Conservation (phyloP, 2,888 invertebrate genomes). For the Bombylius major region DNA sequence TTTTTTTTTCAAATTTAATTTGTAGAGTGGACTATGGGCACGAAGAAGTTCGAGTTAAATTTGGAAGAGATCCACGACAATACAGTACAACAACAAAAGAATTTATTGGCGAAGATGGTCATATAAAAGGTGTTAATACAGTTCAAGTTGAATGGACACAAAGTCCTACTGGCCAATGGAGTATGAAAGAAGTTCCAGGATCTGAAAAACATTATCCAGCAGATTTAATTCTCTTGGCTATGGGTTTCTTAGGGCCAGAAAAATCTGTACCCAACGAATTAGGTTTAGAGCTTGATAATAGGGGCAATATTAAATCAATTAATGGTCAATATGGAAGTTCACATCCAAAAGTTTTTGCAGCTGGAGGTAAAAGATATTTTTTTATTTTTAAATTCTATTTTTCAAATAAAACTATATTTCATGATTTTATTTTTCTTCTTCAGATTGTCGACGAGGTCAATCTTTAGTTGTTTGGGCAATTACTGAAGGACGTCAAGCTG, state of each 20-base stretch:
- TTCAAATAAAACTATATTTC: not conserved
- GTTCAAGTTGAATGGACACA: conserved; percentile 90
- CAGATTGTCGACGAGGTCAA: conserved; percentile 97
- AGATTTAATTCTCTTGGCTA: conserved; percentile 88
- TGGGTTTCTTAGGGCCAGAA: conserved; percentile 98
- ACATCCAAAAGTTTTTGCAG: conserved; percentile 79
- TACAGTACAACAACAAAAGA: conserved; percentile 92
- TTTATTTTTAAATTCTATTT: no score
- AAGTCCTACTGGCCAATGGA: conserved; percentile 84
- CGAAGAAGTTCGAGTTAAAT: conserved; percentile 86
- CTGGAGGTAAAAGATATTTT: conserved; percentile 59
- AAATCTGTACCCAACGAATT: conserved; percentile 71
- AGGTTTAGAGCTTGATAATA: conserved; percentile 70
- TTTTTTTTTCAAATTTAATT: conserved; percentile 1
- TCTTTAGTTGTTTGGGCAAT: conserved; percentile 99
- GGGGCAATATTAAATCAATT: conserved; percentile 83
- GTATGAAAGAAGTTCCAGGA: conserved; percentile 75
- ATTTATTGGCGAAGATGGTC: conserved; percentile 79
- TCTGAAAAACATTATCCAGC: conserved; percentile 69
- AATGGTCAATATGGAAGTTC: conserved; percentile 66
- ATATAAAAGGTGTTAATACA: conserved; percentile 82
- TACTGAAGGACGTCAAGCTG: conserved; percentile 94
- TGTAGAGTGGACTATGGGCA: conserved; percentile 89
- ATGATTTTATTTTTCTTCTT: not conserved
- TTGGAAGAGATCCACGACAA: conserved; percentile 83